Evolutionary conservation across 2,797 vertebrate species (phyloP), one percentile per base, ranked within the genome.

Genomic region (Euphonia xanthogaster): DNA sequence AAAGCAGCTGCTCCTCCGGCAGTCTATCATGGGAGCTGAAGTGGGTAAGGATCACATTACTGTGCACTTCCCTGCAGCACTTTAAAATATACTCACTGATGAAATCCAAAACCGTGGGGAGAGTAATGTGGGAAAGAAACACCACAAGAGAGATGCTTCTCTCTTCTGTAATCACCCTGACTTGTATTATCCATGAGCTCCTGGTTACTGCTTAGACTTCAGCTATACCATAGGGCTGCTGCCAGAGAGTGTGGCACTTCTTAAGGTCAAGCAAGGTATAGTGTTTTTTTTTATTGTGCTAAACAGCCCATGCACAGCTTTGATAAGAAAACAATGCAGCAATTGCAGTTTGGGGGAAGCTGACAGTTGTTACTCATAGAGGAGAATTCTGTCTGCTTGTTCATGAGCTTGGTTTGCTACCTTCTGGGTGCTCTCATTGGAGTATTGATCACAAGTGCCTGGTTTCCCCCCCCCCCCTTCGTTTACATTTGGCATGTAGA

Each of bases 11-110:
- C 98, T 98, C 78, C 98, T 99, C 30, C 98, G 98, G 19, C 98
- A 99, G 93, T 99, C 99, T 5, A 98, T 99, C 65, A 97, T 99
- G 7, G 99, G 99, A 84, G 98, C 99, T 53, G 99, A 99, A 3
- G 98, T 98, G 2, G 99, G 99, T 99, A 97, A 98, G 98, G 54
- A 71, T 72, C 70, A 9, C 10, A 10, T 72, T 82, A 37, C 73
- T 48, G 0, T 31, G 7, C 35, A 3, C 76, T 81, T 90, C 88
- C 70, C 6, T 63, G 44, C 58, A 81, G 78, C 44, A 2, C 20
- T 50, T 74, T 7, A 20, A 73, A 90, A 42, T 62, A 39, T 21
- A 42, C 48, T 75, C 58, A 3, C 44, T 61, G 37, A 37, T 63
- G 65, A 78, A 61, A 88, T 61, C 23, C 54, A 75, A 71, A 81